Percentiles rank a stretch among this genome's conserved stretches.
phyloP scores from a whole-genome alignment of 2,113 vertebrate species.

The Cephalophus harveyi region DNA sequence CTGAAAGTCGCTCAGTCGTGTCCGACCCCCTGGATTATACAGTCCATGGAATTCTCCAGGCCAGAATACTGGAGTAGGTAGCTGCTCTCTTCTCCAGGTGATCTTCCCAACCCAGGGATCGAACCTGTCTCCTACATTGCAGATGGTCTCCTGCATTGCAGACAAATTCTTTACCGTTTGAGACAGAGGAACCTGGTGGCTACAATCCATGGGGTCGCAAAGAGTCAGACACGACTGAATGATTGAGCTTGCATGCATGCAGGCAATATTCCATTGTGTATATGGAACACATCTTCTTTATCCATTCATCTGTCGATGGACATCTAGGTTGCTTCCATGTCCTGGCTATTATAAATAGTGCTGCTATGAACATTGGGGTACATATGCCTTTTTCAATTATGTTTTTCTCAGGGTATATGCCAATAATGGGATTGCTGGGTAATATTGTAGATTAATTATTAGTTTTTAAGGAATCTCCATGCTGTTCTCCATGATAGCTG shows the following conservation, averaged over 20 bases:
- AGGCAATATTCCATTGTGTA: not conserved
- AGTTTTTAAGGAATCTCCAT: not conserved
- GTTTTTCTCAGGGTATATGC: not conserved
- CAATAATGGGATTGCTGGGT: not conserved
- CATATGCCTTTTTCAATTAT: not conserved
- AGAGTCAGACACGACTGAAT: not conserved
- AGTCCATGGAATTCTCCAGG: not conserved
- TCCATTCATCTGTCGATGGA: not conserved
- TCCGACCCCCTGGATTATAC: not conserved
- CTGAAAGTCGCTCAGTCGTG: not conserved
- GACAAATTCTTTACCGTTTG: not conserved
- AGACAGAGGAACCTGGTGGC: not conserved
- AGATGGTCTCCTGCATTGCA: not conserved
- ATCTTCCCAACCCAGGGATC: not conserved
- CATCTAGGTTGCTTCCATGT: not conserved
- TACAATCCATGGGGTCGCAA: accelerated
- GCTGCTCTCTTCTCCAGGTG: not conserved
- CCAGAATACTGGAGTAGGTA: not conserved
- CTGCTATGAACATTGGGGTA: not conserved
- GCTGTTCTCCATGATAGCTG: not conserved
- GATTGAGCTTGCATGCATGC: not conserved
- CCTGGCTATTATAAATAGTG: not conserved
- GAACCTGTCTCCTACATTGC: not conserved
- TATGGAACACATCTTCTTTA: not conserved
- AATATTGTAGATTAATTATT: not conserved